A percentile compares a stretch with the other conserved stretches of the same genome.
These are phyloP conservation scores for Orchesella flavescens DNA, from an alignment of 2,888 invertebrate genomes.

Conservation along the genomic window DNA sequence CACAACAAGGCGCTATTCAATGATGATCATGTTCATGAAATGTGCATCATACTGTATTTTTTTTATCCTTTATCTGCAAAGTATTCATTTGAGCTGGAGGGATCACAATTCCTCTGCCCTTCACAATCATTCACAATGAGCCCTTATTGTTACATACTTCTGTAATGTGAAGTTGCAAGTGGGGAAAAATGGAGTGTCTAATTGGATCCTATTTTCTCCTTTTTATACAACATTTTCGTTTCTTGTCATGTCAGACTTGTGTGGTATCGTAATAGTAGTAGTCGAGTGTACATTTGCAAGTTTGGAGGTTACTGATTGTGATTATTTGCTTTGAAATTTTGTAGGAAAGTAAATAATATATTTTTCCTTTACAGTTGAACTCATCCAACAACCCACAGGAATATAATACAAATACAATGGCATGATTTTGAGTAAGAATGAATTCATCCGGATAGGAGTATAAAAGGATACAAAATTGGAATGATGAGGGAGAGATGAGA, in stretches of 20 bases:
- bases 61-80: slow-evolving; percentile 6
- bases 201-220: slow-evolving; percentile 4
- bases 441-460: slow-evolving; percentile 24
- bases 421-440: slow-evolving; percentile 3
- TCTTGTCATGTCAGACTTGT: neutral
- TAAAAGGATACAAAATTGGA: slow-evolving; percentile 40
- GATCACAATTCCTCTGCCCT: neutral
- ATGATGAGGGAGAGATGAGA: slow-evolving; percentile 35
- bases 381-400: neutral
- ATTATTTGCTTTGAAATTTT: slow-evolving; percentile 1
- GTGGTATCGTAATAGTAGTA: neutral
- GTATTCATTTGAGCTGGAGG: slow-evolving; percentile 25
- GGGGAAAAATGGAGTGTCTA: slow-evolving; percentile 33
- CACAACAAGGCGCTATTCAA: slow-evolving; percentile 5
- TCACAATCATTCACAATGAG: neutral
- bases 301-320: slow-evolving; percentile 12
- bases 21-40: slow-evolving; percentile 7
- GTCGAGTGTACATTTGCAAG: slow-evolving; percentile 4
- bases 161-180: neutral
- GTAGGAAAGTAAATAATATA: slow-evolving; percentile 2
- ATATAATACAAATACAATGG: neutral
- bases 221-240: neutral
- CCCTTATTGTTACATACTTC: neutral
- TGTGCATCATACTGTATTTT: slow-evolving; percentile 12
- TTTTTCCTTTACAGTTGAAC: slow-evolving; percentile 23